Evolutionary conservation across 2,888 invertebrate species (phyloP).

Genomic region (Laspeyria flexula): DNA sequence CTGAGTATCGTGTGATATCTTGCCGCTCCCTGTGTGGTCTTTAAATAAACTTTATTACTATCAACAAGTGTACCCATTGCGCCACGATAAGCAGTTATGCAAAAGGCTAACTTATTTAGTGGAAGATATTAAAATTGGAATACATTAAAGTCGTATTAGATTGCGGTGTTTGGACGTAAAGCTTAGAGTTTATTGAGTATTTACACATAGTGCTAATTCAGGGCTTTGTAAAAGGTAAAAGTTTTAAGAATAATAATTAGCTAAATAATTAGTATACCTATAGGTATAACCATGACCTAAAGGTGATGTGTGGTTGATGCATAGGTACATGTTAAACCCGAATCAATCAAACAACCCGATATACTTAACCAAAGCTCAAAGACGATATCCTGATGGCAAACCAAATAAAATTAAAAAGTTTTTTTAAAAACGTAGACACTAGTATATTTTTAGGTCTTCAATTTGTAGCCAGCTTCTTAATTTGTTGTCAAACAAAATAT

Average conservation of each 20-base stretch:
- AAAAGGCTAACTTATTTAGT: slow-evolving; percentile 49
- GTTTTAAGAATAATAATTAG: not conserved
- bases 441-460: too few species aligned
- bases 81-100: slow-evolving; percentile 62
- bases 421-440: too few species aligned
- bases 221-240: not conserved
- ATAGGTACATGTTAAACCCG: too few species aligned
- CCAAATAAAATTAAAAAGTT: too few species aligned
- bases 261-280: too few species aligned
- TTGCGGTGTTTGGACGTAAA: slow-evolving; percentile 8
- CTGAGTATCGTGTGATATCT: slow-evolving; percentile 52
- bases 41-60: slow-evolving; percentile 72
- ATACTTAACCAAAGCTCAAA: too few species aligned
- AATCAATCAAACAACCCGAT: too few species aligned
- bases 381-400: too few species aligned
- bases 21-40: slow-evolving; percentile 76
- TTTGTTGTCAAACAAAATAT: too few species aligned
- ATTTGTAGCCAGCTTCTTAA: too few species aligned
- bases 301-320: too few species aligned
- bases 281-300: too few species aligned
- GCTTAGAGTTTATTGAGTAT: not conserved
- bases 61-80: slow-evolving; percentile 67
- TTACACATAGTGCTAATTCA: not conserved
- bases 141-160: slow-evolving; percentile 27
- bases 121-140: slow-evolving; percentile 54